Evolutionary conservation across 2,888 invertebrate species (phyloP), one percentile per base, ranked within the genome.

Genomic region (Ophion costatus): DNA sequence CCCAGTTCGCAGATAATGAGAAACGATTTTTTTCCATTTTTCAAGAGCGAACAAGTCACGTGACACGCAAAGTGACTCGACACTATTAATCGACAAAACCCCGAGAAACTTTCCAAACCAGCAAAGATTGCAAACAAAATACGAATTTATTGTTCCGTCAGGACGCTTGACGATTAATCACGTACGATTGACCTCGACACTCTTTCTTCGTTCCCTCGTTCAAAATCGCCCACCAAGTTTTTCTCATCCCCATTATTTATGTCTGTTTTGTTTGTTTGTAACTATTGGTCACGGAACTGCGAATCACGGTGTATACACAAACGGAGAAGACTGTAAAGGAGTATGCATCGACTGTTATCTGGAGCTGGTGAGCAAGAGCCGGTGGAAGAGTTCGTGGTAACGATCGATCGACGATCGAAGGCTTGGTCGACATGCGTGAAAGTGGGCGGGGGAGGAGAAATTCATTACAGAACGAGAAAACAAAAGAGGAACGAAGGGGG

Each of bases 251-350:
- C 63, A 14, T 29, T 29, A 17, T 63, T 11, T 29, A 17, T 63
- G 0, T 63, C 10, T 38, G 1, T 6, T 33, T 64, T 64, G 10
- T 64, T 11, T 64, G 17, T 64, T 64, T 11, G 17, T 59, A 71
- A 71, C 42, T 38, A 1, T 73, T 77, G 71, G 77, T 82, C 82
- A 82, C 77, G 78, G 78, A 78, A 82, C 78, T 73, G 42, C 73
- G 56, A 82, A 73, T 78, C 67, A 51, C 22, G 67, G 42, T 20
- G 10, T 10, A 24, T 24, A 24, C 22, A 29, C n/a, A n/a, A n/a
- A 24, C 64, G 29, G 1, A 24, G 64, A 64, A 64, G 33, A 64
- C 64, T 22, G 22, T 59, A 7, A 22, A 59, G 9, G 20, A 20
- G 59, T 10, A 22, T 59, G 59, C 59, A 11, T 64, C 64, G 14